These are phyloP conservation scores for Magallana gigas DNA, from an alignment of 1,140 invertebrate genomes.

Conservation along the genomic window DNA sequence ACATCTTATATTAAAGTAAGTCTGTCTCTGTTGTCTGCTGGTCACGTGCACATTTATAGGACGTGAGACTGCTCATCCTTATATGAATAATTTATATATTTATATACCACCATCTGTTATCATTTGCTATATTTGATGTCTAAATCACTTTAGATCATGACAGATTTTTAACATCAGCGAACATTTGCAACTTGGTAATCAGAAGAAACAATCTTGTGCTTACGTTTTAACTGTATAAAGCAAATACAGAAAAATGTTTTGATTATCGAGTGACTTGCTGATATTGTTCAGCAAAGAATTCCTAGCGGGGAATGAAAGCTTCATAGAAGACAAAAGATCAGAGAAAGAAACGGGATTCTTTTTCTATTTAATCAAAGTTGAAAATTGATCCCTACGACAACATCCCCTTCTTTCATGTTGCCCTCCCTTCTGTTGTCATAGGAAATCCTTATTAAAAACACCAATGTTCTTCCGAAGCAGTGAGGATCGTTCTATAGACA, in stretches of 20 bases:
- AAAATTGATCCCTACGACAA: not conserved
- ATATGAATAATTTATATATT: too few species aligned
- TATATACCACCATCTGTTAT: too few species aligned
- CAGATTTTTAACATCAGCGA: too few species aligned
- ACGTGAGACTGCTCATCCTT: too few species aligned
- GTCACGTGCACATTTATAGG: too few species aligned
- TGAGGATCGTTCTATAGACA: not conserved
- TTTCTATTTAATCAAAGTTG: not conserved
- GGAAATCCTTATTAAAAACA: not conserved
- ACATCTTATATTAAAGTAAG: too few species aligned
- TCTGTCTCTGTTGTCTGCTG: too few species aligned
- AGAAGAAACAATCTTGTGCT: too few species aligned
- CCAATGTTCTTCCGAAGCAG: not conserved
- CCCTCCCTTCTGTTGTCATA: not conserved
- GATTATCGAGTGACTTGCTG: not conserved
- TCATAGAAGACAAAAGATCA: not conserved
- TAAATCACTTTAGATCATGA: too few species aligned
- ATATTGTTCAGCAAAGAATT: not conserved
- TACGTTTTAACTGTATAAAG: too few species aligned
- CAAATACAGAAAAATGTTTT: not conserved
- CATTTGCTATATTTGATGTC: too few species aligned
- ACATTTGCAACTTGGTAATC: too few species aligned
- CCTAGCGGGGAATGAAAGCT: not conserved
- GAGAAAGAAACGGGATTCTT: not conserved
- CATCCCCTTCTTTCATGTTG: not conserved